phyloP scores from a whole-genome alignment of 2,113 vertebrate genomes.

The Phyllostomus hastatus region DNA sequence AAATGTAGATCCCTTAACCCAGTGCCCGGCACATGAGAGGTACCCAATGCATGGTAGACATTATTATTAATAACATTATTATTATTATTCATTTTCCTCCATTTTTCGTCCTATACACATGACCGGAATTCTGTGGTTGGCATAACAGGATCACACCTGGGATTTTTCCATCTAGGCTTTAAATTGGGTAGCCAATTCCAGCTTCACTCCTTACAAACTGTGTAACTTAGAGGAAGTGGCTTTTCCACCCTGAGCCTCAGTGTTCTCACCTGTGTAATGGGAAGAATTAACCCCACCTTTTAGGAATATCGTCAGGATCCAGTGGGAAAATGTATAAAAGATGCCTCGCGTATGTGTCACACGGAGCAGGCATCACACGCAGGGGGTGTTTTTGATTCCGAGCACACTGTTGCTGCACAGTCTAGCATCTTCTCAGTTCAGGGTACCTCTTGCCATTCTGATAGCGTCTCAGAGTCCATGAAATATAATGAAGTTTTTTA shows the following conservation, averaged over 20 bases:
- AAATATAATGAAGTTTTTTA: background rate
- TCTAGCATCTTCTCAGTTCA: background rate
- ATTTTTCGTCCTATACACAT: background rate
- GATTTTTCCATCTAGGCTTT: no score
- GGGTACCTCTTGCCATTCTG: background rate
- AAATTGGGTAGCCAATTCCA: background rate
- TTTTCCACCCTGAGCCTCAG: background rate
- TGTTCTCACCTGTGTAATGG: background rate
- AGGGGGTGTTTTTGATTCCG: background rate
- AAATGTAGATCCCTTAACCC: background rate
- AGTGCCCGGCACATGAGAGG: no score
- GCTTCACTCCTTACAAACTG: background rate
- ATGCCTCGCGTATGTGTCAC: accelerated
- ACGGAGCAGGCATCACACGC: accelerated
- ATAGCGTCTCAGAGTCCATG: background rate
- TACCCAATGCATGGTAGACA: background rate
- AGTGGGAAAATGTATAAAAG: background rate
- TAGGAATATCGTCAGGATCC: background rate
- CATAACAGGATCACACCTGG: background rate
- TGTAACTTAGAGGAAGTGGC: background rate
- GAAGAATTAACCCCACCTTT: background rate
- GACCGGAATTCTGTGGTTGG: background rate
- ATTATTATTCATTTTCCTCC: background rate
- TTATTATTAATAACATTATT: background rate
- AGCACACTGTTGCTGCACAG: background rate